Conservation (phyloP, 1,140 invertebrate genomes). For the Drosophila sucinea region DNA sequence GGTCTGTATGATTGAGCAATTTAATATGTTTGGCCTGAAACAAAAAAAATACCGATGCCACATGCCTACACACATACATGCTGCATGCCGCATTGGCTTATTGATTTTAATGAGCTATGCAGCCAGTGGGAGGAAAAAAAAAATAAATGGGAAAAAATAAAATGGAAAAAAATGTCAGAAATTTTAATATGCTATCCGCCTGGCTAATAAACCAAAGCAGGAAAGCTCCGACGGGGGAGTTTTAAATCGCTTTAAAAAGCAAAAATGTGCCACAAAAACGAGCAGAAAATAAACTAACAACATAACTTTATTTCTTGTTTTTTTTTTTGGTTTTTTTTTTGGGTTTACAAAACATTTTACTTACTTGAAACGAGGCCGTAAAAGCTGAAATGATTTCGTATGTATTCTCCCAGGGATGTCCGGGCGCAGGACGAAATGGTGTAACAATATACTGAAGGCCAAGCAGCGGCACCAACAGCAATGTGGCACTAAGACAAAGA, state of each 20-base stretch:
- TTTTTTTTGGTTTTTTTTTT: background rate
- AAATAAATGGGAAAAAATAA: background rate
- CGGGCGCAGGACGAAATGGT: conserved; percentile 91
- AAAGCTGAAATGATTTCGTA: conserved; percentile 93
- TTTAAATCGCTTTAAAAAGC: conserved; percentile 24
- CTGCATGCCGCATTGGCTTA: conserved; percentile 10
- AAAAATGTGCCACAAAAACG: conserved; percentile 22
- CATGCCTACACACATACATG: background rate
- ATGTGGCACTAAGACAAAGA: conserved; percentile 88
- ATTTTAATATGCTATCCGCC: conserved; percentile 7
- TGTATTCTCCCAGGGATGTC: conserved; percentile 88
- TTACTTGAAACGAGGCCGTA: conserved; percentile 94
- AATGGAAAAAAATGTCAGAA: conserved; percentile 10
- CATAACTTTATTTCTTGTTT: background rate
- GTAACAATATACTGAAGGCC: conserved; percentile 94
- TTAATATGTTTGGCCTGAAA: conserved; percentile 3
- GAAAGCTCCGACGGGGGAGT: conserved; percentile 1
- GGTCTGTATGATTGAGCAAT: conserved; percentile 2
- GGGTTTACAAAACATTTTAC: conserved; percentile 56
- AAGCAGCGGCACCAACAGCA: conserved; percentile 92
- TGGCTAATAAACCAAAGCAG: conserved; percentile 9
- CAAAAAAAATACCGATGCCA: conserved; percentile 12
- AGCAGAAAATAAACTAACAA: conserved; percentile 18
- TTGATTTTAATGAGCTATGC: conserved; percentile 14
- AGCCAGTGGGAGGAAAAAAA: background rate